These are phyloP conservation scores for Saguinus imperator DNA, from an alignment of 2,113 vertebrate genomes.

Conservation along the genomic window DNA sequence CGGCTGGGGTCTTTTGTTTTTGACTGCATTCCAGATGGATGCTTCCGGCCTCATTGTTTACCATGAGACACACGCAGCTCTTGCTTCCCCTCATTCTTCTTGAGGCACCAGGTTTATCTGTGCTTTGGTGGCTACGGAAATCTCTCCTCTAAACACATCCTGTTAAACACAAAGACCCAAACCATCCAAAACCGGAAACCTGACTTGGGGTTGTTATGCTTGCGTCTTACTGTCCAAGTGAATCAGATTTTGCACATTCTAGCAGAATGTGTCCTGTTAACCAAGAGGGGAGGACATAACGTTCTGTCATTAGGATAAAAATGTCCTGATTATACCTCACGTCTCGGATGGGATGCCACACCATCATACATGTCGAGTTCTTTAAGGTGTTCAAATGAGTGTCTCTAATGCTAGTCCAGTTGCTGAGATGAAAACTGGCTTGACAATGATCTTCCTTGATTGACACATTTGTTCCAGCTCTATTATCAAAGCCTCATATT, in stretches of 20 bases:
- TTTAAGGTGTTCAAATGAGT: neutral
- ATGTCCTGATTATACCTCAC: neutral
- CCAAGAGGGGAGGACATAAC: neutral
- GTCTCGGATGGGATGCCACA: neutral
- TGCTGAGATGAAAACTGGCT: neutral
- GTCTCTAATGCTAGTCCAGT: no score
- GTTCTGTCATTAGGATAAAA: neutral
- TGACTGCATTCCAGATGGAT: conserved; percentile 59
- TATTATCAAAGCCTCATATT: neutral
- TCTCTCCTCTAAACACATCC: conserved; percentile 62
- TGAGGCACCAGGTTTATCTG: conserved; percentile 38
- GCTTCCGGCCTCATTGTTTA: conserved; percentile 59
- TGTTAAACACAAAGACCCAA: conserved; percentile 64
- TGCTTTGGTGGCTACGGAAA: conserved; percentile 46
- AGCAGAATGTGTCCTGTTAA: neutral
- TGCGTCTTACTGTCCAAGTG: neutral
- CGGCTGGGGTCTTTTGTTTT: conserved; percentile 38
- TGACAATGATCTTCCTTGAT: neutral
- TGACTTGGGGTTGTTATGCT: neutral
- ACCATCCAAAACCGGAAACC: conserved; percentile 12
- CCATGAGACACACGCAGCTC: conserved; percentile 35
- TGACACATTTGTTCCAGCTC: neutral
- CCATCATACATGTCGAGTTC: neutral
- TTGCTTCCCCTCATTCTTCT: conserved; percentile 73
- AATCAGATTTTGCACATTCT: neutral